Conservation (phyloP, 2,888 invertebrate species). For the Mechanitis messenoides region DNA sequence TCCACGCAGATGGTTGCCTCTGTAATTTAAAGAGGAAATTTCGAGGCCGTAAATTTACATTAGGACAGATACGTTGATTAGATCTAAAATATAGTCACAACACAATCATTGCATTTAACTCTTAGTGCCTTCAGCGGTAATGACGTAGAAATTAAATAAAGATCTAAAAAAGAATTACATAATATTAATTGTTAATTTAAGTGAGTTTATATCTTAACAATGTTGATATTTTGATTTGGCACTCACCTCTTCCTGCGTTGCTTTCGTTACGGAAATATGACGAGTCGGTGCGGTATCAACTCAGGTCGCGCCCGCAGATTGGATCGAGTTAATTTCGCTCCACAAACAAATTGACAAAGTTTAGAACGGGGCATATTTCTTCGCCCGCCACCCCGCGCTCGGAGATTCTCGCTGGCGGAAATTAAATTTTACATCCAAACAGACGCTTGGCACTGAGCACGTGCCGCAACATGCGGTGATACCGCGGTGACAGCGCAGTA, state of each 20-base stretch:
- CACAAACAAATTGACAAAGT: conserved; percentile 78
- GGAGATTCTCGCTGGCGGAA: conserved; percentile 73
- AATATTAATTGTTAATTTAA: not conserved
- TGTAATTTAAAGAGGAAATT: conserved; percentile 49
- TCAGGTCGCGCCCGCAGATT: conserved; percentile 71
- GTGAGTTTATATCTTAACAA: not conserved
- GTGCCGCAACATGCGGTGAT: conserved; percentile 41
- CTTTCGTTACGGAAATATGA: conserved; percentile 55
- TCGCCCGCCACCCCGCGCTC: conserved; percentile 50
- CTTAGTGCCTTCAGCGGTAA: not conserved
- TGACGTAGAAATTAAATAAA: not conserved
- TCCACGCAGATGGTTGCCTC: conserved; percentile 49
- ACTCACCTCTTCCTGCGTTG: conserved; percentile 47
- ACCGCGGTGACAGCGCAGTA: conserved; percentile 39
- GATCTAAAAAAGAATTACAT: not conserved
- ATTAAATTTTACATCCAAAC: conserved; percentile 77
- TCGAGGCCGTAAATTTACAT: conserved; percentile 43
- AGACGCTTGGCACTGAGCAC: conserved; percentile 64
- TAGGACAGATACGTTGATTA: conserved; percentile 35
- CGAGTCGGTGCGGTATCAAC: conserved; percentile 49
- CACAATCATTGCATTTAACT: conserved; percentile 7
- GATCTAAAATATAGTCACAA: conserved; percentile 30
- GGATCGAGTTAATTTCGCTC: conserved; percentile 77
- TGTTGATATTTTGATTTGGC: conserved; percentile 4
- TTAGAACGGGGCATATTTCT: conserved; percentile 76